These are phyloP conservation scores for Cuniculus paca DNA, from an alignment of 2,797 vertebrate genomes.

Conservation along the genomic window DNA sequence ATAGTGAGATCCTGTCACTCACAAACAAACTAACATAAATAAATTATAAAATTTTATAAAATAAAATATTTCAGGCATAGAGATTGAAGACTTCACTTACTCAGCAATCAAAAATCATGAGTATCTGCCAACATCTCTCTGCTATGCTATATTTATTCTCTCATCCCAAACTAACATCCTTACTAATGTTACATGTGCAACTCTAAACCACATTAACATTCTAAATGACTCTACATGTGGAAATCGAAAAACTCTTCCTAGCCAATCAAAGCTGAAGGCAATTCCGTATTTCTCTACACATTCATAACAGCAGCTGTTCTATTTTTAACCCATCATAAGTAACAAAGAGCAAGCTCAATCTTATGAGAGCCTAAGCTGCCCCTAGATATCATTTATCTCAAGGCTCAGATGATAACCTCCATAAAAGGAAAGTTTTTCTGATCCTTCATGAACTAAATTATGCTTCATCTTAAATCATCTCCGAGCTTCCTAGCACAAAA, in stretches of 20 bases:
- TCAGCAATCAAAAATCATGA: constrained; percentile 43
- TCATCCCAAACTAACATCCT: constrained; percentile 41
- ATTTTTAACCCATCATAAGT: constrained; percentile 54
- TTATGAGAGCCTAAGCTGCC: constrained; percentile 44
- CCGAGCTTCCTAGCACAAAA: constrained; percentile 33
- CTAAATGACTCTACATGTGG: constrained; percentile 17
- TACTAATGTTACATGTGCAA: constrained; percentile 44
- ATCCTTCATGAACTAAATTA: constrained; percentile 2
- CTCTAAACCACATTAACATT: background rate
- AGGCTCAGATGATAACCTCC: constrained; percentile 30
- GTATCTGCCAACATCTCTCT: constrained; percentile 8
- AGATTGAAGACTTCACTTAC: constrained; percentile 30
- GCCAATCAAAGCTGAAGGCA: constrained; percentile 45
- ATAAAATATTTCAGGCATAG: background rate
- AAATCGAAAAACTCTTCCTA: constrained; percentile 55
- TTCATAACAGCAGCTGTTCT: constrained; percentile 67
- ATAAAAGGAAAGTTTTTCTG: constrained; percentile 66
- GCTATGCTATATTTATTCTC: constrained; percentile 3
- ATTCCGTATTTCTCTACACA: background rate
- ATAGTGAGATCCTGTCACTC: background rate
- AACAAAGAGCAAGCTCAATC: constrained; percentile 40
- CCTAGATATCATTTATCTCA: constrained; percentile 52
- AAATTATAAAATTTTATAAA: no score
- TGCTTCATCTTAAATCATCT: constrained; percentile 56
- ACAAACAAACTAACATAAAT: background rate